Conservation (phyloP, 2,797 vertebrate genomes). For the Onychomys torridus region DNA sequence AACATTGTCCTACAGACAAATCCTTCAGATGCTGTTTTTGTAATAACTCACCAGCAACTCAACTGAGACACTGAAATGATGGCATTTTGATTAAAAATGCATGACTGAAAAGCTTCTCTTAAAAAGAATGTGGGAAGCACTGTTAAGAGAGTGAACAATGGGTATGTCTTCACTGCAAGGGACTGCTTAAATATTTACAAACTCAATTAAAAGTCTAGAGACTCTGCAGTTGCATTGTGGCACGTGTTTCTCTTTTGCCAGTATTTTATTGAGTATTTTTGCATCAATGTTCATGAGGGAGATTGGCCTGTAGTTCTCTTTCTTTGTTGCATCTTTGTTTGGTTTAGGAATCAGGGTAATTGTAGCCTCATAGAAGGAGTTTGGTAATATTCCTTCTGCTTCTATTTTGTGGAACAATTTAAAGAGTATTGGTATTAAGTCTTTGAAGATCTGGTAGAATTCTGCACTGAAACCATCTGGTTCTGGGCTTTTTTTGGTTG, state of each 20-base stretch:
- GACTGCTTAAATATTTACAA: constrained; percentile 35
- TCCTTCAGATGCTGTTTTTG: background rate
- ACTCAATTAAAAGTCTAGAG: background rate
- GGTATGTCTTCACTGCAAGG: background rate
- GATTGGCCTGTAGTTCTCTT: no score
- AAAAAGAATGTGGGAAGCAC: background rate
- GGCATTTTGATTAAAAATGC: constrained; percentile 42
- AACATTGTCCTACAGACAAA: constrained; percentile 24
- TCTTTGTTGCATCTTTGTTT: no score
- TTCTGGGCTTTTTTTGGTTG: no score
- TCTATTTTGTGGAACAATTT: no score
- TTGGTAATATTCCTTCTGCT: no score
- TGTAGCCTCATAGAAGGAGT: no score
- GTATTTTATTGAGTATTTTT: no score
- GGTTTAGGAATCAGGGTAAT: no score
- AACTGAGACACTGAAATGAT: constrained; percentile 2
- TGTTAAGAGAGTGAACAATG: background rate
- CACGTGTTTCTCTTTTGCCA: background rate
- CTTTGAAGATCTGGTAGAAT: no score
- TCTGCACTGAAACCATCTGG: no score
- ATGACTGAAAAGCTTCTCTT: background rate
- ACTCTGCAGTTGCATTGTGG: background rate
- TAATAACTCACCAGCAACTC: background rate
- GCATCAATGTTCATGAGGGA: no score
- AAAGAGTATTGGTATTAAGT: no score